Evolutionary conservation across 2,113 vertebrate species (phyloP).

Genomic region (Dicrurus megarhynchus): DNA sequence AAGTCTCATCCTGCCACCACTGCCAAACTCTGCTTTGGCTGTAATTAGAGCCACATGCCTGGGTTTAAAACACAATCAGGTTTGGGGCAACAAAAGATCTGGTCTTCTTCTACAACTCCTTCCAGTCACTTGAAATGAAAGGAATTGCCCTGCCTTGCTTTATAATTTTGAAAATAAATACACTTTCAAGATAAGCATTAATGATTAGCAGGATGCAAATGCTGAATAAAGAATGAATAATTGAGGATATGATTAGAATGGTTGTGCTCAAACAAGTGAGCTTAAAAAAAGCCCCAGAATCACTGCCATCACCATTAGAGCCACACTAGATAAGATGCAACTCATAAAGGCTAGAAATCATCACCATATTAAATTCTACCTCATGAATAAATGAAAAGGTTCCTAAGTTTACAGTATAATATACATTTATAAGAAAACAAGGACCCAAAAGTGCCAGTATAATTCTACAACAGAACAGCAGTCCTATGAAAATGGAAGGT

Average conservation of each 20-base stretch:
- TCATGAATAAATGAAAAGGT: slow-evolving; percentile 79
- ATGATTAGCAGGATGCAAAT: slow-evolving; percentile 7
- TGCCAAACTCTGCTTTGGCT: slow-evolving; percentile 70
- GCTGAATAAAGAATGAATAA: slow-evolving; percentile 50
- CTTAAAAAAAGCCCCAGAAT: not conserved
- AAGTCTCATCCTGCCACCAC: slow-evolving; percentile 71
- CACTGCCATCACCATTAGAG: not conserved
- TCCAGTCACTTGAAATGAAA: slow-evolving; percentile 55
- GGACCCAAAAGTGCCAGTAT: slow-evolving; percentile 60
- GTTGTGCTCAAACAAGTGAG: slow-evolving; percentile 58
- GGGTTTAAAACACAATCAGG: slow-evolving; percentile 41
- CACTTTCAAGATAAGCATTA: not conserved
- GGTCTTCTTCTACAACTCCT: not conserved
- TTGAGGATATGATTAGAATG: slow-evolving; percentile 23
- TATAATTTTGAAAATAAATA: slow-evolving; percentile 38
- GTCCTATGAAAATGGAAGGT: slow-evolving; percentile 52
- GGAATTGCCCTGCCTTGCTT: slow-evolving; percentile 20
- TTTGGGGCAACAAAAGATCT: not conserved
- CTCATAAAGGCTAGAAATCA: slow-evolving; percentile 74
- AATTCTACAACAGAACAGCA: slow-evolving; percentile 62
- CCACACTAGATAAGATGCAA: slow-evolving; percentile 40
- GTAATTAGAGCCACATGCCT: slow-evolving; percentile 63
- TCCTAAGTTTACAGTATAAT: slow-evolving; percentile 75
- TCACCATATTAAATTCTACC: slow-evolving; percentile 73
- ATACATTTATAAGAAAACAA: slow-evolving; percentile 75